Base-by-base conservation (phyloP, 2,888 invertebrate species). In the Apodemia duryi region DNA sequence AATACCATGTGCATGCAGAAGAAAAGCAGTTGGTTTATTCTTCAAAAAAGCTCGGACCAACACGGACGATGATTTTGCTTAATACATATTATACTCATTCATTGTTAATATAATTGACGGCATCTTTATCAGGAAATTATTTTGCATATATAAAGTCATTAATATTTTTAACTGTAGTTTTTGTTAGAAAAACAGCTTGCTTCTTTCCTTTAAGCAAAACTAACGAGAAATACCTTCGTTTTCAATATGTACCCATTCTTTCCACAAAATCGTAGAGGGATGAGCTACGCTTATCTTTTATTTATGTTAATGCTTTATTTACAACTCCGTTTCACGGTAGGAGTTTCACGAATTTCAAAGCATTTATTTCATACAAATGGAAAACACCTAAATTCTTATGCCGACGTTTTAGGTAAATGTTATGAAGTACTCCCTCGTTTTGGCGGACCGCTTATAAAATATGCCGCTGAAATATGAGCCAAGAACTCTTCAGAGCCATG, bases 381-480 rank as follows among this genome's bases (percentile, higher is more conserved):
- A 57, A 57, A 57, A 60, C 64, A 64, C 61, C 65, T 65, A 66
- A 69, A 71, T 71, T 71, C 65, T 67, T 66, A 67, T 60, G 64
- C 65, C 63, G 57, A 60, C 57, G 57, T 11, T 65, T 65, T 61
- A 61, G 75, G 72, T 75, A 75, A 78, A 78, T 77, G 75, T 81
- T 82, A 82, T 80, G 81, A 84, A 79, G 79, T 73, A 76, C 77
- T 71, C 72, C 71, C 80, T 60, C 60, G 60, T 60, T 60, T 60
- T 80, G 79, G 76, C 80, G 73, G 67, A 72, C 82, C 83, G 78
- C 82, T 82, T 84, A 84, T 88, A 81, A 87, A 89, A 83, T 86
- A 89, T 86, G 78, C 81, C 75, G 71, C 72, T 79, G 81, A 89
- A 81, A 82, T 85, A 88, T 81, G 82, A 78, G 76, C 74, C 73